Evolutionary conservation across 2,797 vertebrate genomes (phyloP).

Genomic region (Pipistrellus kuhlii): DNA sequence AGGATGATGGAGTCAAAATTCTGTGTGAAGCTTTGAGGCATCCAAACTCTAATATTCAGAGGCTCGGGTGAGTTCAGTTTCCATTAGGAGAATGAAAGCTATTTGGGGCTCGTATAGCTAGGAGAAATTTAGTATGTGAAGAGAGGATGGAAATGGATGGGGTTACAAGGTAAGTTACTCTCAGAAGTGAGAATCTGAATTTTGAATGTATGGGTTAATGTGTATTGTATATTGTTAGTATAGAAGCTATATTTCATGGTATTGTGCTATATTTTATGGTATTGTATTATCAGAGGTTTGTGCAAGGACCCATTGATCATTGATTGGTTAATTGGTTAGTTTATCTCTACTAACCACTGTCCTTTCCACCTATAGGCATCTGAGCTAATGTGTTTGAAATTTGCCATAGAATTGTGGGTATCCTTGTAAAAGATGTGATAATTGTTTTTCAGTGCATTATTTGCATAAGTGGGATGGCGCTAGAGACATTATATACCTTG

Average conservation of each 20-base stretch:
- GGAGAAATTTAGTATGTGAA: neutral
- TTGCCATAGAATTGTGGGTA: neutral
- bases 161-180: conserved; percentile 4
- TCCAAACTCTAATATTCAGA: conserved; percentile 74
- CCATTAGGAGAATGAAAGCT: conserved; percentile 8
- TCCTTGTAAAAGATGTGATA: conserved; percentile 8
- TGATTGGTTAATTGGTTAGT: neutral
- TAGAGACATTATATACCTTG: conserved; percentile 31
- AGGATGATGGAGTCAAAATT: conserved; percentile 74
- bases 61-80: conserved; percentile 71
- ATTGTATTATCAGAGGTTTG: neutral
- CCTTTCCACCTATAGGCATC: neutral
- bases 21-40: conserved; percentile 75
- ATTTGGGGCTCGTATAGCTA: neutral
- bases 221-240: neutral
- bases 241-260: neutral
- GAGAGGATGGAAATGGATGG: neutral
- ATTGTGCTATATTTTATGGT: neutral
- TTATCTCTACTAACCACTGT: conserved; percentile 10
- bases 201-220: neutral
- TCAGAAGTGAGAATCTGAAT: conserved; percentile 61
- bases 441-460: neutral
- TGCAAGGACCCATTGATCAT: neutral
- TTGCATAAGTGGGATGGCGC: neutral
- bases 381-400: conserved; percentile 50